phyloP scores from a whole-genome alignment of 2,888 invertebrate species.

The Terebella lapidaria region DNA sequence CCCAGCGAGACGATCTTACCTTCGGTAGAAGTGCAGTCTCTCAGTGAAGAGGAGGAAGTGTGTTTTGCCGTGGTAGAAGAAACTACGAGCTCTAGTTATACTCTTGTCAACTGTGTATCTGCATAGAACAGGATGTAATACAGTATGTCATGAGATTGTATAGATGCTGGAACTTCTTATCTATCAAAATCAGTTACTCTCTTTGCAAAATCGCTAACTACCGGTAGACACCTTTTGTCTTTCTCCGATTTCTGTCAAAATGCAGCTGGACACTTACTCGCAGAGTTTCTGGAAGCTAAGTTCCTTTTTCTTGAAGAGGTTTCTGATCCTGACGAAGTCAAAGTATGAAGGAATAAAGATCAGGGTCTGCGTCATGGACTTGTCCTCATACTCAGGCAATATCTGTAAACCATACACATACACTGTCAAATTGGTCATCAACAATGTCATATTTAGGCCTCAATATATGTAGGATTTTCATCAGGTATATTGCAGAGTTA shows the following conservation, averaged over 20 bases:
- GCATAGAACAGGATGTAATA: neutral
- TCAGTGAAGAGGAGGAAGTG: conserved; percentile 92
- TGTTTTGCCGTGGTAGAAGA: conserved; percentile 86
- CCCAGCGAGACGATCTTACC: conserved; percentile 31
- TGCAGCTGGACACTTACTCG: too few relatives aligned
- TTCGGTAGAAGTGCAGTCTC: conserved; percentile 79
- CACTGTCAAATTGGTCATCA: too few relatives aligned
- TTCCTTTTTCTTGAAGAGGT: conserved; percentile 85
- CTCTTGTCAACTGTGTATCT: conserved; percentile 54
- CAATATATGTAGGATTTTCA: too few relatives aligned
- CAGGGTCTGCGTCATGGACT: conserved; percentile 68
- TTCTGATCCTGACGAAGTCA: conserved; percentile 84
- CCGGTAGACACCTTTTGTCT: too few relatives aligned
- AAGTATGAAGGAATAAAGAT: conserved; percentile 92
- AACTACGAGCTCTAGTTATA: conserved; percentile 81
- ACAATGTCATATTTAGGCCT: too few relatives aligned
- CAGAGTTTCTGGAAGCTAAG: conserved; percentile 84
- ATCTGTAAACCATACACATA: too few relatives aligned
- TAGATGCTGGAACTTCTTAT: too few relatives aligned
- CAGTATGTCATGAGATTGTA: neutral
- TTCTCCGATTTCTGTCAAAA: too few relatives aligned
- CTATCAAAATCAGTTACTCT: too few relatives aligned
- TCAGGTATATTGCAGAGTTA: too few relatives aligned
- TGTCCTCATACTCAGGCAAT: conserved; percentile 73
- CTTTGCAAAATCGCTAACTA: too few relatives aligned